Conservation (phyloP, 2,797 vertebrate species). For the Eulemur albifrons region DNA sequence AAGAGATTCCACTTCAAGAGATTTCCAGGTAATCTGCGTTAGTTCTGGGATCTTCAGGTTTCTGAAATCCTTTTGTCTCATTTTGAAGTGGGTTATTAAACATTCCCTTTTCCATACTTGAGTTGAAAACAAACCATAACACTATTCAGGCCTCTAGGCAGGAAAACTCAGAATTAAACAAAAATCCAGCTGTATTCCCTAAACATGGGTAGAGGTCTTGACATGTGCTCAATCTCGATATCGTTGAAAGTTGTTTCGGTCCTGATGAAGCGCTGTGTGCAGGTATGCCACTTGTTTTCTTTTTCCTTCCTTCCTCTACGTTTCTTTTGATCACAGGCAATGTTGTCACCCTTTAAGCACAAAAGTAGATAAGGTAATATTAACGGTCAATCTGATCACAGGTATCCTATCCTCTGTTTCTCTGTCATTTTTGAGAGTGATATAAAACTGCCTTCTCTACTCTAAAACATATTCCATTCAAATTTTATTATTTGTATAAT, state of each 20-base stretch:
- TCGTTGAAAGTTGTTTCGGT: background rate
- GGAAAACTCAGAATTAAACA: background rate
- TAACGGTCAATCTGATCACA: background rate
- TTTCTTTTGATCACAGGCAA: constrained; percentile 20
- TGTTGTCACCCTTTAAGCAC: background rate
- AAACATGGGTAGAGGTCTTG: background rate
- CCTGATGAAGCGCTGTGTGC: background rate
- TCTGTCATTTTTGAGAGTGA: constrained; percentile 47
- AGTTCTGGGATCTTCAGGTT: background rate
- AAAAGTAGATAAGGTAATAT: background rate
- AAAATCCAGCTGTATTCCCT: background rate
- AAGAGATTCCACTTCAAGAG: background rate
- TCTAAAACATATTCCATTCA: constrained; percentile 22
- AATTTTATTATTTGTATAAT: constrained; percentile 34
- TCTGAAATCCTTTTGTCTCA: constrained; percentile 11
- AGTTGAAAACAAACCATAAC: constrained; percentile 21
- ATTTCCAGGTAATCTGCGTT: background rate
- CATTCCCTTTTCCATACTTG: background rate
- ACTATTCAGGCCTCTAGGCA: background rate
- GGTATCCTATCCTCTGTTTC: background rate
- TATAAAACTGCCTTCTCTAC: constrained; percentile 13
- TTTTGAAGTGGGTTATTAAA: background rate
- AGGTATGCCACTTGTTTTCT: background rate
- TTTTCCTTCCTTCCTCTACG: background rate
- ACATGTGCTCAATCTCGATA: background rate